Evolutionary conservation across 2,888 invertebrate genomes (phyloP), one percentile per base, ranked within the genome.

Genomic region (Bellardia bayeri): DNA sequence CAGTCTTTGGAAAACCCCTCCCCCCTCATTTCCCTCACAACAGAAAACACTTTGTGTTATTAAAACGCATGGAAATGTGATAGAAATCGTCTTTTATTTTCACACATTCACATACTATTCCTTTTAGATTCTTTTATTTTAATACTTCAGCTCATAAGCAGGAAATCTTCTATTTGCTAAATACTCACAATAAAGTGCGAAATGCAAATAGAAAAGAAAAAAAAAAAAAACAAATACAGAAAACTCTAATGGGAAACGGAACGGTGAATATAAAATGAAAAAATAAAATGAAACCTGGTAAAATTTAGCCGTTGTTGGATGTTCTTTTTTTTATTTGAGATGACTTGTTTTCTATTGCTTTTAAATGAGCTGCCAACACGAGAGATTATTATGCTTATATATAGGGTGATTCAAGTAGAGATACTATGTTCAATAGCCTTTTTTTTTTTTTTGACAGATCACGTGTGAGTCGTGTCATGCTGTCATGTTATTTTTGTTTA

Each of bases 141-240:
- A 5, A 40, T 40, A n/a, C n/a, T 64, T 45, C 49, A 63, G 7
- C 23, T 40, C 33, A 33, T 45, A 16, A 11, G 45, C 74, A 49
- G 74, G 74, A 74, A 74, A 49, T 63, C 49, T 23, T 68, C 49
- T 75, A 63, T 61, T 63, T 61, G 61, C 61, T 63, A 63, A 75
- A 33, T 61, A 51, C 30, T 16, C 33, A 75, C 63, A 75, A 75
- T 16, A 61, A 63, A 75, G 74, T 75, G 74, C 33, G 63, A 63
- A 75, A 33, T 49, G 45, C 49, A 75, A 63, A 75, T 49, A 75
- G n/a, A 37, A 61, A 74, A 30, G 45, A 45, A 23, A n/a, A 58
- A 56, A 68, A 45, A 13, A 14, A 9, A 13, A 16, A 54, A 54
- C 14, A 54, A 54, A 54, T 54, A 11, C 45, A 45, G 7, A 45